These are phyloP conservation scores for Cryptotermes secundus DNA, from an alignment of 1,140 invertebrate genomes.

Conservation along the genomic window DNA sequence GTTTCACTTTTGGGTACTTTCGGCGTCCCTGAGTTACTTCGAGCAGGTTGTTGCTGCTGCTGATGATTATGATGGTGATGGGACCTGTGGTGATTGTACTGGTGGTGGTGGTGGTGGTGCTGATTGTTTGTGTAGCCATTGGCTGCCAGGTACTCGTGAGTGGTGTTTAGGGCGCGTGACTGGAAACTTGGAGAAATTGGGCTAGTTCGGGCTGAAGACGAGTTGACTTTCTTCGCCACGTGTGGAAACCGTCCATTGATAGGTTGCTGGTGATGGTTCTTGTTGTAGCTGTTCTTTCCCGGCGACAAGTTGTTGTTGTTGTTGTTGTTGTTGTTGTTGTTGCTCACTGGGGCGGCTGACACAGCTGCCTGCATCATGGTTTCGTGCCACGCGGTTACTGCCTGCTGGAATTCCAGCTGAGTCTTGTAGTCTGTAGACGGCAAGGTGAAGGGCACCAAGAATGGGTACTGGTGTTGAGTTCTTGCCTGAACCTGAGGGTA, in stretches of 20 bases:
- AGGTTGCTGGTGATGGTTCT: not conserved
- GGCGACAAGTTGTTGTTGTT: conserved; percentile 34
- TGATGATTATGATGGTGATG: conserved; percentile 28
- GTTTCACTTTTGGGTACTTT: conserved; percentile 24
- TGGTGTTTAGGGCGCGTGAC: conserved; percentile 44
- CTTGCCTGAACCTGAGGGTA: conserved; percentile 25
- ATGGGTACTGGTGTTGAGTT: not conserved
- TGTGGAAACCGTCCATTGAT: not conserved
- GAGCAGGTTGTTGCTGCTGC: too few species aligned
- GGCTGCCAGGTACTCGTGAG: not conserved
- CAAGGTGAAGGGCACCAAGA: not conserved
- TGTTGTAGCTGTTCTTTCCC: conserved; percentile 32
- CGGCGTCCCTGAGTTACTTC: not conserved
- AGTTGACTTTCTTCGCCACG: conserved; percentile 25
- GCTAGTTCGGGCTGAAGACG: conserved; percentile 49
- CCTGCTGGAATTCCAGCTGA: conserved; percentile 53
- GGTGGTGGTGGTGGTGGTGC: conserved; percentile 34
- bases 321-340: conserved; percentile 33
- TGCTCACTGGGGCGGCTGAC: conserved; percentile 21
- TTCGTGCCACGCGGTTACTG: conserved; percentile 66
- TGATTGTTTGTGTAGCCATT: conserved; percentile 37
- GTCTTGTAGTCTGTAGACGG: conserved; percentile 57
- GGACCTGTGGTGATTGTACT: conserved; percentile 28
- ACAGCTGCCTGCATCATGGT: conserved; percentile 49
- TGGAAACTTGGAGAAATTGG: conserved; percentile 48